phyloP scores from a whole-genome alignment of 1,140 invertebrate genomes.

The Harlomillsia oculata region DNA sequence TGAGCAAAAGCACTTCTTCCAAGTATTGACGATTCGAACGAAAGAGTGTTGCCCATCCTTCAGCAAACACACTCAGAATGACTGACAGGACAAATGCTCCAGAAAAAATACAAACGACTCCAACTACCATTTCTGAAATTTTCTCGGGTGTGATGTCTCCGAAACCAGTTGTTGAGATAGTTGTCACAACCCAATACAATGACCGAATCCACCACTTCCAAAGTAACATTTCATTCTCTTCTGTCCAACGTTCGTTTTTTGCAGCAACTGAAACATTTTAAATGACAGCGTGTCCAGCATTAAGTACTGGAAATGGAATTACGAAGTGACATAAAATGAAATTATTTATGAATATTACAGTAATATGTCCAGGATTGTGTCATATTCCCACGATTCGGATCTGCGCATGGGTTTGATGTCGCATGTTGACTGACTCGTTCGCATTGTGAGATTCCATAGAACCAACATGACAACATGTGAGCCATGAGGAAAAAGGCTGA shows the following conservation, averaged over 20 bases:
- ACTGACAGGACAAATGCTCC: conserved; percentile 20
- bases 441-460: conserved; percentile 16
- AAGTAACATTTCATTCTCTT: not conserved
- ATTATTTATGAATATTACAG: not conserved
- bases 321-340: no score
- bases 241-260: not conserved
- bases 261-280: conserved; percentile 1
- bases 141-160: conserved; percentile 20
- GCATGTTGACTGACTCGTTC: not conserved
- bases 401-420: not conserved
- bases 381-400: no score
- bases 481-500: conserved; percentile 13
- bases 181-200: conserved; percentile 21
- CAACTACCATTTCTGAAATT: conserved; percentile 4
- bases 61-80: conserved; percentile 19
- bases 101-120: conserved; percentile 13
- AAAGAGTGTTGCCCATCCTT: conserved; percentile 7
- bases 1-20: conserved; percentile 23
- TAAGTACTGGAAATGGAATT: no score
- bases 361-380: not conserved
- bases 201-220: conserved; percentile 21
- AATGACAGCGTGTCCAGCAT: no score
- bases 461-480: conserved; percentile 13
- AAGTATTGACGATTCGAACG: conserved; percentile 18
- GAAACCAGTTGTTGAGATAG: conserved; percentile 22